A percentile compares a stretch with the other conserved stretches of the same genome.
Evolutionary conservation across 2,888 invertebrate genomes (phyloP).

Genomic region (Drosophila melanosoma): DNA sequence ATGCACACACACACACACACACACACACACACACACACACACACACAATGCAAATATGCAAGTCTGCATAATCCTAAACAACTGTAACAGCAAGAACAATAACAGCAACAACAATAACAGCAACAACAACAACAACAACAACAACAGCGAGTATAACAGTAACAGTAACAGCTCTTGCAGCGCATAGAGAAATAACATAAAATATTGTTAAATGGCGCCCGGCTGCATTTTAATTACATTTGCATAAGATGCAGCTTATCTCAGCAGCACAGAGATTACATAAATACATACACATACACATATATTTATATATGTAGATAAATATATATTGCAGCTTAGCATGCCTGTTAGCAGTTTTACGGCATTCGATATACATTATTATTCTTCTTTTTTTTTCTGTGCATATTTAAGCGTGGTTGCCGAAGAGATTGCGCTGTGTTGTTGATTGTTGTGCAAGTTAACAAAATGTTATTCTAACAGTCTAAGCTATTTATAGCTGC

Average conservation of each 20-base stretch:
- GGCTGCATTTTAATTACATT: conserved; percentile 76
- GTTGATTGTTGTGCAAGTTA: background rate
- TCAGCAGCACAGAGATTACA: conserved; percentile 33
- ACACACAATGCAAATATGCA: conserved; percentile 8
- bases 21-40: background rate
- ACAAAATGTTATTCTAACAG: background rate
- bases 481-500: background rate
- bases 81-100: conserved; percentile 12
- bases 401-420: conserved; percentile 5
- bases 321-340: background rate
- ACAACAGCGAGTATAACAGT: conserved; percentile 3
- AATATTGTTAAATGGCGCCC: conserved; percentile 72
- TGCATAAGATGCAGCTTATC: conserved; percentile 77
- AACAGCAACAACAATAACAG: conserved; percentile 18
- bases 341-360: background rate
- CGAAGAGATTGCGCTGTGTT: background rate
- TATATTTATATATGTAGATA: background rate
- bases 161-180: background rate
- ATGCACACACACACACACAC: conserved; percentile 14
- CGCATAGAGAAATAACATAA: conserved; percentile 57
- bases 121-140: background rate
- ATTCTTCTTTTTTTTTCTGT: background rate
- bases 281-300: background rate
- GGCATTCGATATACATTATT: conserved; percentile 3
- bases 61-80: conserved; percentile 51